A percentile compares a stretch with the other conserved stretches of the same genome.
phyloP scores from a whole-genome alignment of 2,888 invertebrate genomes.

The Halocaridina rubra region DNA sequence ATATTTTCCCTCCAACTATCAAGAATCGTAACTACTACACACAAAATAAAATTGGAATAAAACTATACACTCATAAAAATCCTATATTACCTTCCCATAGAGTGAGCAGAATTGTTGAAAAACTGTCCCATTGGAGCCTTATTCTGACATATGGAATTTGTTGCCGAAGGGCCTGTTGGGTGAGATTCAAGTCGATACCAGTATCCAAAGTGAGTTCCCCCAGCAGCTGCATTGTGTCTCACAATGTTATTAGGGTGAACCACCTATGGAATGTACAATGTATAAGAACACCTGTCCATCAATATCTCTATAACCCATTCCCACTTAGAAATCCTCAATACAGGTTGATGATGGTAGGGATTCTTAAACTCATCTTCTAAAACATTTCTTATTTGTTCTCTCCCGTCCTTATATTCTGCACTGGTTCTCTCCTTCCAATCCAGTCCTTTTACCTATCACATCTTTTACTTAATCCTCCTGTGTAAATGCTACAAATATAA shows the following conservation, averaged over 20 bases:
- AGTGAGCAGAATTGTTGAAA: slow-evolving; percentile 65
- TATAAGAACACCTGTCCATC: too few species aligned
- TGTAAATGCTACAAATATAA: too few species aligned
- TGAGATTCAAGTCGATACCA: slow-evolving; percentile 50
- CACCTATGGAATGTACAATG: slow-evolving; percentile 18
- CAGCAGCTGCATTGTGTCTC: slow-evolving; percentile 56
- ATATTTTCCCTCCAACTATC: too few species aligned
- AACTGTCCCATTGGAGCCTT: slow-evolving; percentile 64
- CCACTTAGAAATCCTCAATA: too few species aligned
- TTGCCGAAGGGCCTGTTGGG: slow-evolving; percentile 54
- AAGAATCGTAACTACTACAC: too few species aligned
- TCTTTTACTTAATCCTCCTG: too few species aligned
- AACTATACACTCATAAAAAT: too few species aligned
- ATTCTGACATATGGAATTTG: slow-evolving; percentile 41
- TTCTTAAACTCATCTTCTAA: too few species aligned
- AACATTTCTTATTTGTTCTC: background rate
- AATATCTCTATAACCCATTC: too few species aligned
- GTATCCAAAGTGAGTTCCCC: slow-evolving; percentile 61
- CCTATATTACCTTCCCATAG: slow-evolving; percentile 50
- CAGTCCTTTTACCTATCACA: too few species aligned
- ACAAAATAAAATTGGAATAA: too few species aligned
- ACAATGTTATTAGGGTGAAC: slow-evolving; percentile 56
- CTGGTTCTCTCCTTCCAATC: background rate
- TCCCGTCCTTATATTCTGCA: background rate
- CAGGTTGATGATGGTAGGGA: too few species aligned